Percentiles rank a stretch among this genome's conserved stretches.
Conservation (phyloP, 1,140 invertebrate genomes). For the Brachionus plicatilis region DNA sequence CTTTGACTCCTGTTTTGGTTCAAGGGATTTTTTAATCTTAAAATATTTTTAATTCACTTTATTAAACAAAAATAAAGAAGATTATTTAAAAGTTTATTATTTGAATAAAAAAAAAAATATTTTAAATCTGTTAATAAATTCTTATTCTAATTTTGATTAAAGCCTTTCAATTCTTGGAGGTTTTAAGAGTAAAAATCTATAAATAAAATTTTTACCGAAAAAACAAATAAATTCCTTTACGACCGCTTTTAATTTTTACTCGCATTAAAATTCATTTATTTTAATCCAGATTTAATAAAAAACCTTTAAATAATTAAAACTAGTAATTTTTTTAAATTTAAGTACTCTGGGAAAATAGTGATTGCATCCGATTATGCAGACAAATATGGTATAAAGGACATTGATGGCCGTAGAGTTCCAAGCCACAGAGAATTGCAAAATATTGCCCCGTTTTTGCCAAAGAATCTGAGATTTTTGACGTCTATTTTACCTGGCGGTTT, state of each 20-base stretch:
- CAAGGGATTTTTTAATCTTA: background rate
- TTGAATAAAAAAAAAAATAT: no score
- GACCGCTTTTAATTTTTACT: no score
- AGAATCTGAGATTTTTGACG: background rate
- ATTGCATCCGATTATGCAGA: slow-evolving; percentile 48
- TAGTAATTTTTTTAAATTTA: slow-evolving; percentile 44
- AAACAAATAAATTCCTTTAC: no score
- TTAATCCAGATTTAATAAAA: background rate
- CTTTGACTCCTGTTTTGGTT: no score
- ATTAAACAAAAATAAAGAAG: no score
- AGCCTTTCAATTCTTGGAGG: no score
- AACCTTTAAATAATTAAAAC: background rate
- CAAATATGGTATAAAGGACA: slow-evolving; percentile 51
- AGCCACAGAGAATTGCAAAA: slow-evolving; percentile 10
- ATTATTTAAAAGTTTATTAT: no score
- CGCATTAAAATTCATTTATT: no score
- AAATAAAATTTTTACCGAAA: no score
- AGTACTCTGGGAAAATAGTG: slow-evolving; percentile 49
- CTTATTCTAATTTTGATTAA: no score
- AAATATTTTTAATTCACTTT: background rate
- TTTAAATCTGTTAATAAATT: no score
- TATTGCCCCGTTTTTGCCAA: slow-evolving; percentile 2
- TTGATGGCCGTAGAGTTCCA: slow-evolving; percentile 46
- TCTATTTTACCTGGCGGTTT: background rate
- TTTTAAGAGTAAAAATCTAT: no score